Base-by-base conservation (phyloP, 2,113 vertebrate species). In the Pelvicachromis taeniatus region DNA sequence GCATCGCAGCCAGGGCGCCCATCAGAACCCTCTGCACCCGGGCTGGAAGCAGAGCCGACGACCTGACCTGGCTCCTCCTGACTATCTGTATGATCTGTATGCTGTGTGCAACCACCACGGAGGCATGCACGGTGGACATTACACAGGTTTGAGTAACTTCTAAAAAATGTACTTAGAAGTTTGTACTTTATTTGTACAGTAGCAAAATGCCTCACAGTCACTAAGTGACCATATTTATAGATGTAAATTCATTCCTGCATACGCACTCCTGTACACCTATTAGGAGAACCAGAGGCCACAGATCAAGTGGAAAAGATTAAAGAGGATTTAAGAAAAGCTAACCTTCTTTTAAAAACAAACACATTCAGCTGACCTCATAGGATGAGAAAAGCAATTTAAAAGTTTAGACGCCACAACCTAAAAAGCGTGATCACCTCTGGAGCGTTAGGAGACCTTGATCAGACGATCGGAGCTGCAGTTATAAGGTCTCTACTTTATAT, bases 81-180 rank as follows among this genome's bases (percentile, higher is more conserved):
- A 97, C 93, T 97, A 96, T 91, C 95, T 97, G 26, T 99, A 99
- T 0, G 98, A 99, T 83, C 93, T 99, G 82, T 99, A 99, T 0
- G 98, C 98, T 0, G 98, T 99, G 91, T 99, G 98, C 94, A 99
- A 99, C 93, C 98, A 99, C 94, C 98, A 99, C 0, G 98, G 98
- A 90, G 97, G 97, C 82, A 97, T 99, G 97, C 98, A 99, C 73
- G 97, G 98, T 1, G 98, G 98, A 31, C 98, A 99, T 92, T 99
- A 99, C 95, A 99, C 98, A 83, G 98, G 98, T 98, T 90, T 29
- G 96, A 95, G n/a, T 12, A 3, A 54, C 50, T 31, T 21, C 45
- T 31, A 50, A 31, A 9, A 75, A 75, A 50, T 50, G 17, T 11
- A 12, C 45, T 75, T 38, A 38, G 61, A 65, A 65, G 6, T 21